Base-by-base conservation (phyloP, 64 coral and sea anemone species). In the Pachyseris speciosa region DNA sequence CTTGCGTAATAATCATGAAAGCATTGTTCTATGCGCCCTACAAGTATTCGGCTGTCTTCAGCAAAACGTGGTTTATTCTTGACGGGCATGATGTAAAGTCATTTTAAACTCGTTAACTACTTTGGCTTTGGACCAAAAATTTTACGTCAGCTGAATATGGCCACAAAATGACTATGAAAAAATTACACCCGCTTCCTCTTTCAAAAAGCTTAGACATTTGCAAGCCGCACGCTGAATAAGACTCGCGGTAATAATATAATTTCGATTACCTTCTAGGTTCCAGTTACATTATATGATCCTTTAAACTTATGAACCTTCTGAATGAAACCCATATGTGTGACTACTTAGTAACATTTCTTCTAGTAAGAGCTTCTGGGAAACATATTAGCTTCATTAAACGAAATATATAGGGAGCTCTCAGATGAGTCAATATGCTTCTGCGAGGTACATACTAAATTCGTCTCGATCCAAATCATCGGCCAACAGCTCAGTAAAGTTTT, bases 381-480 rank as follows among this genome's bases (percentile, higher is more conserved):
- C n/a, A n/a, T n/a, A n/a, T n/a, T n/a, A n/a, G n/a, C n/a, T n/a
- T n/a, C n/a, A n/a, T n/a, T n/a, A n/a, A n/a, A n/a, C n/a, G n/a
- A n/a, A n/a, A n/a, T n/a, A n/a, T n/a, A n/a, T n/a, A n/a, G n/a
- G n/a, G n/a, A n/a, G n/a, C n/a, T n/a, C n/a, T n/a, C n/a, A n/a
- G n/a, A n/a, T 72, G 3, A 41, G 38, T 40, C 52, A 61, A 52
- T 63, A 61, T 39, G 77, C 77, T 19, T 81, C 51, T n/a, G 77
- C 52, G 12, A 96, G 63, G 31, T 96, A 96, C 95, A 93, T 96
- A 60, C 89, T 91, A 79, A 96, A 93, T 61, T 96, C 95, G 31
- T 96, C 93, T 33, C 91, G 71, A 61, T 96, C 95, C 53, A 96
- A 86, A 78, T 93, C 95, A 68, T 96, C 95, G 69, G 86, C 86